These are phyloP conservation scores for Limonius californicus DNA, from an alignment of 1,140 invertebrate genomes.

Conservation along the genomic window DNA sequence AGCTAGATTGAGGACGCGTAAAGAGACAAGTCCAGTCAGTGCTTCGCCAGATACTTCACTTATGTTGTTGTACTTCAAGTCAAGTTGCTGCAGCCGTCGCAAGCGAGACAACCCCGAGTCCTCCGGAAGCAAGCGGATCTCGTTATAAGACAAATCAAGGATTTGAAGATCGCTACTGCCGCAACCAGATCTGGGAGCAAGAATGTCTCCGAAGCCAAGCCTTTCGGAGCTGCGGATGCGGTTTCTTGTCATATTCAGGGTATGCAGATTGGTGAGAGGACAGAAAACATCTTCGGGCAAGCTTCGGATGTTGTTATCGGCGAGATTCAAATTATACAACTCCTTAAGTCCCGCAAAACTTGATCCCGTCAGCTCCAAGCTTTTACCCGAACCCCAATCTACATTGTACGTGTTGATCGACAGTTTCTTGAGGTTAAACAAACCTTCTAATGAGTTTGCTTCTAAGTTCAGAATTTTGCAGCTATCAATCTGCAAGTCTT, in stretches of 20 bases:
- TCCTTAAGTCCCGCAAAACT: constrained; percentile 71
- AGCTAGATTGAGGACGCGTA: constrained; percentile 79
- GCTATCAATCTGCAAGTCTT: constrained; percentile 67
- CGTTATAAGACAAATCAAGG: constrained; percentile 76
- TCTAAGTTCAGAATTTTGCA: constrained; percentile 79
- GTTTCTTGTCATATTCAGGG: constrained; percentile 80
- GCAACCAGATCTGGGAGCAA: constrained; percentile 47
- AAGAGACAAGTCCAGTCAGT: constrained; percentile 66
- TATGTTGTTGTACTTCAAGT: constrained; percentile 79
- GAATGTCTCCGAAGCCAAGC: constrained; percentile 63
- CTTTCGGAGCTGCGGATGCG: constrained; percentile 68
- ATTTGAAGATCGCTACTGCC: constrained; percentile 61
- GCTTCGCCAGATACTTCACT: constrained; percentile 74
- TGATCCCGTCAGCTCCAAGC: constrained; percentile 63
- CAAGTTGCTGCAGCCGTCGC: constrained; percentile 69
- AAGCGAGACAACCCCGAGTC: constrained; percentile 69
- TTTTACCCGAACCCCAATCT: constrained; percentile 70
- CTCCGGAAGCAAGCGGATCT: constrained; percentile 64
- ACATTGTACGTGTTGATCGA: constrained; percentile 71
- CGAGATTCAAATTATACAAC: constrained; percentile 72
- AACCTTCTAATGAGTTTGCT: constrained; percentile 69
- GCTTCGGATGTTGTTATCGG: constrained; percentile 75
- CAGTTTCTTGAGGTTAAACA: constrained; percentile 70
- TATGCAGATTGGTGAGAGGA: constrained; percentile 70
- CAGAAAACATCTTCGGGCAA: constrained; percentile 74